phyloP scores from a whole-genome alignment of 2,888 invertebrate species.

The Hesperia comma region DNA sequence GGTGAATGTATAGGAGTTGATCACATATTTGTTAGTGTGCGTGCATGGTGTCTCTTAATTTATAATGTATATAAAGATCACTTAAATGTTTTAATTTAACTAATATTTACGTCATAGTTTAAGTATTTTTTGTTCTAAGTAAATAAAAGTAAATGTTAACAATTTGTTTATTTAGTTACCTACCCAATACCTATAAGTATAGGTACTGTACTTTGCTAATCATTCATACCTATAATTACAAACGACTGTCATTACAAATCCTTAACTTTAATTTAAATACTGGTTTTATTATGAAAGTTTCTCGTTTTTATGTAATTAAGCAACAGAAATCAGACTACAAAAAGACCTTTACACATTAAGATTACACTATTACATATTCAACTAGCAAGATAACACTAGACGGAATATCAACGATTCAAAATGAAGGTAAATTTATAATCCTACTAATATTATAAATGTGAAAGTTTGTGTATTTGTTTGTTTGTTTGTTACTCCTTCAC shows the following conservation, averaged over 20 bases:
- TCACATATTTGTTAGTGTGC: slow-evolving; percentile 4
- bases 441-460: too few relatives aligned
- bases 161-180: slow-evolving; percentile 14
- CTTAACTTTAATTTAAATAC: neutral
- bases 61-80: slow-evolving; percentile 1
- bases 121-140: slow-evolving; percentile 6
- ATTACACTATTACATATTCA: neutral
- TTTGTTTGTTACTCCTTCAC: too few relatives aligned
- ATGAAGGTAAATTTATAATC: neutral
- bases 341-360: neutral
- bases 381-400: neutral
- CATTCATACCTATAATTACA: too few relatives aligned
- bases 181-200: too few relatives aligned
- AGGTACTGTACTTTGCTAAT: too few relatives aligned
- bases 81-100: slow-evolving; percentile 19
- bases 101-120: slow-evolving; percentile 19
- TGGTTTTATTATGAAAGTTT: neutral
- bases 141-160: slow-evolving; percentile 33
- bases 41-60: slow-evolving; percentile 7
- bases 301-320: neutral
- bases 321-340: neutral
- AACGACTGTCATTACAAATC: neutral
- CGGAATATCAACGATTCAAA: neutral
- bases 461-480: too few relatives aligned
- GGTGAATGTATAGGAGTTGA: neutral